These are phyloP conservation scores for Metacarcinus magister DNA, from an alignment of 2,888 invertebrate genomes.

Conservation along the genomic window DNA sequence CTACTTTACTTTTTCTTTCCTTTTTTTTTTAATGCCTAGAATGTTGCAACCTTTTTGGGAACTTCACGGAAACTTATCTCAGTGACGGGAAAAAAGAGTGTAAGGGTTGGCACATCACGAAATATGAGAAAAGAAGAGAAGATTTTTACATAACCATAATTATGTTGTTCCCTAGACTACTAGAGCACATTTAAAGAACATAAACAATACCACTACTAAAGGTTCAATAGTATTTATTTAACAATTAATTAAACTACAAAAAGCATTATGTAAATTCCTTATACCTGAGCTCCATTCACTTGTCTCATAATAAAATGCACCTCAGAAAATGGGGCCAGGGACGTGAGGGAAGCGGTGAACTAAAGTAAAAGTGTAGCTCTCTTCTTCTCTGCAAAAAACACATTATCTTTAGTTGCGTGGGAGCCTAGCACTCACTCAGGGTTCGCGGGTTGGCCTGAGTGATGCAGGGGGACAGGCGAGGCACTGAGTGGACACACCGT, in stretches of 20 bases:
- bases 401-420: conserved; percentile 11
- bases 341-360: neutral
- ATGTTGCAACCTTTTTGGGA: neutral
- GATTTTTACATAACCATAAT: neutral
- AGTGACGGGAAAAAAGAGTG: neutral
- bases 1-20: neutral
- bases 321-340: neutral
- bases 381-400: neutral
- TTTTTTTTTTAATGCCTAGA: neutral
- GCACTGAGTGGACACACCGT: neutral
- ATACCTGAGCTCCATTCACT: neutral
- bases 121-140: conserved; percentile 26
- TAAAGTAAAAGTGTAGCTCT: neutral
- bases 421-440: neutral
- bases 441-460: neutral
- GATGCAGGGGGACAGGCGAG: conserved; percentile 11
- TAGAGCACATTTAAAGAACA: neutral
- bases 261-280: neutral
- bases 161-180: neutral
- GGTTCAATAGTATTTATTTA: neutral
- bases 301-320: neutral
- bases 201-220: neutral
- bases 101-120: neutral
- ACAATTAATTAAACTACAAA: neutral
- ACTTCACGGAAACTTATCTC: neutral